Base-by-base conservation (phyloP, 2,113 vertebrate genomes). In the Ceyx margarethae region DNA sequence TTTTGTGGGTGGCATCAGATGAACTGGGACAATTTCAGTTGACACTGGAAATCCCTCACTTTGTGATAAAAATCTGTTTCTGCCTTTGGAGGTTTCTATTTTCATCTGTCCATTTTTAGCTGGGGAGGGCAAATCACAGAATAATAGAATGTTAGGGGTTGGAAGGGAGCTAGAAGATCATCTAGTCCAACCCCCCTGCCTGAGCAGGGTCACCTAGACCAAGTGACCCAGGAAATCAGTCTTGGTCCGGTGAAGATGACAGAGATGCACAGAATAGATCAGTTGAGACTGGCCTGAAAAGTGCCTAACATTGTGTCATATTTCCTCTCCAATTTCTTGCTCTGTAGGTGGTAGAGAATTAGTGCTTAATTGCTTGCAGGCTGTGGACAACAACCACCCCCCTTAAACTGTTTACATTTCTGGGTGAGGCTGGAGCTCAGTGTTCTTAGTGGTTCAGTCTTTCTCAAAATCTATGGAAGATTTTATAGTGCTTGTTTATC, bases 301-400 rank as follows among this genome's bases (percentile, higher is more conserved):
- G 66, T n/a, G 40, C 50, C 80, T 64, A 80, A 40, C 37, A 26
- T 37, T 62, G 85, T 72, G 74, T 87, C 31, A 0, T 56, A 29
- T 89, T 95, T 85, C 69, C 68, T 78, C 90, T 92, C 89, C 86
- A 46, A 25, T 93, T 91, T 73, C 69, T 92, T 13, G 11, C 96
- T 95, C 76, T 19, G 89, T 95, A 96, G 95, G 94, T 95, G 93
- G 95, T 82, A 88, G 50, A 66, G 64, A 96, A 94, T 95, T 90
- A 91, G 78, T 82, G 73, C 58, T 91, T 95, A 95, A 95, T 97
- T 91, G 76, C 73, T 93, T 94, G 66, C 94, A 95, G 95, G 87
- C 93, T 85, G 54, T 51, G 46, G 88, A 91, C 48, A 89, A 60
- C 85, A 95, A 94, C 33, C 60, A 81, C 46, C 46, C 69, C 72